Evolutionary conservation across 2,797 vertebrate species (phyloP), one percentile per base, ranked within the genome.

Genomic region (Chiroxiphia lanceolata): DNA sequence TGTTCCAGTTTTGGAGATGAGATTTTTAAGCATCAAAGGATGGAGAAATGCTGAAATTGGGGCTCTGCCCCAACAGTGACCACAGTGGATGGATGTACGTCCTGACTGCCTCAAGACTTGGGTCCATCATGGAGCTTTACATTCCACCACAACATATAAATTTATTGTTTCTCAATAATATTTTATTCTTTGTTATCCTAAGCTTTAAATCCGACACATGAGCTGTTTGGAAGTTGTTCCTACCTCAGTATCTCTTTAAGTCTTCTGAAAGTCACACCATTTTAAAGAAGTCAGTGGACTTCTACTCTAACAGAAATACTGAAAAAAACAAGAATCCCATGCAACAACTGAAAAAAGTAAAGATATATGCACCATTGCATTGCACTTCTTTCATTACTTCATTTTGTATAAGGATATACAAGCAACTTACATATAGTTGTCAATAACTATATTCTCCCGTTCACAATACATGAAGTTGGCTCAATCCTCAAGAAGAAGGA

Each of bases 21-120:
- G 16, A 87, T 11, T 84, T 84, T 77, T 56, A 72, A 51, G 59
- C 48, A 59, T 9, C 8, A 51, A 83, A 89, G 13, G 27, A 67
- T 42, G 23, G 13, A 82, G 18, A 84, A 90, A 72, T 34, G 31
- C 8, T 72, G 68, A 64, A 84, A 64, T 11, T 9, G 20, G 74
- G 20, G 9, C 9, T 33, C 5, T 53, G 60, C 13, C 8, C 42
- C 53, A 75, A 27, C 2, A 42, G 11, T 40, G n/a, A 48, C 34
- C 31, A 67, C 33, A 63, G 33, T 9, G 0, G 0, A 13, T 19
- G 8, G n/a, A 77, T 53, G 4, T 9, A 42, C 16, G 3, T 10
- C 26, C 20, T 47, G 34, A 50, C 3, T 70, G 13, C 75, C 67
- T 15, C 8, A 71, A 68, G 19, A 11, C 44, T 80, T 29, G 33